Percentiles rank a stretch among this genome's conserved stretches.
phyloP scores from a whole-genome alignment of 2,888 invertebrate genomes.

The Torymus texanus region DNA sequence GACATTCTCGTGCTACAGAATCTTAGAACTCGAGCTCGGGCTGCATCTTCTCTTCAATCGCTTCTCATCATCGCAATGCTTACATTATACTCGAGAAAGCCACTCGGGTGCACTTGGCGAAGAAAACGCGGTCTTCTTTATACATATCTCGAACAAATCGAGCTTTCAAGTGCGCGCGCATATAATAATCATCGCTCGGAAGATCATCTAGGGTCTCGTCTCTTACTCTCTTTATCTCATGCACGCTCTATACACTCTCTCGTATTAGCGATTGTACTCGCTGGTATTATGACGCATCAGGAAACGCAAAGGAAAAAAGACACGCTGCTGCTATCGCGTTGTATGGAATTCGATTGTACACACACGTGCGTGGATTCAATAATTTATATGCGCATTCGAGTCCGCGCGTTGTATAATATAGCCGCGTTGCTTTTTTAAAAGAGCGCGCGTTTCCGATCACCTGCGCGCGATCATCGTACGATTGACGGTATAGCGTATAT shows the following conservation, averaged over 20 bases:
- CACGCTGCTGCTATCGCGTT: background rate
- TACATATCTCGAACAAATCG: too few relatives aligned
- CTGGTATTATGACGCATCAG: background rate
- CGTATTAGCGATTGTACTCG: too few relatives aligned
- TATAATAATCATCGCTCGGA: too few relatives aligned
- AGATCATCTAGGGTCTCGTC: too few relatives aligned
- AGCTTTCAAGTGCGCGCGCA: too few relatives aligned
- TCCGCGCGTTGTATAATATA: background rate
- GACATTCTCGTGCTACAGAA: background rate
- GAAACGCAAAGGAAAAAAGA: constrained; percentile 11
- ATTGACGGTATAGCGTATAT: too few relatives aligned
- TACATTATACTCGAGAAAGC: constrained; percentile 9
- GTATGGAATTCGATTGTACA: constrained; percentile 9
- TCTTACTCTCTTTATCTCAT: too few relatives aligned
- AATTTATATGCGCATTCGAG: constrained; percentile 32
- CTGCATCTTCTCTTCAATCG: background rate
- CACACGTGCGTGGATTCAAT: constrained; percentile 19
- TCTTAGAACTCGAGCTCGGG: background rate
- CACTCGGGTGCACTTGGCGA: too few relatives aligned
- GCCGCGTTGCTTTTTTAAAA: background rate
- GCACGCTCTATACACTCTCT: too few relatives aligned
- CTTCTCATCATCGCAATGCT: background rate
- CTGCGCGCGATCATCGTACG: background rate
- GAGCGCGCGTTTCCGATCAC: constrained; percentile 26
- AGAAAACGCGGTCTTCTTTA: too few relatives aligned